Percentiles rank a stretch among this genome's conserved stretches.
phyloP scores from a whole-genome alignment of 2,888 invertebrate species.

The Mesorhabditis belari region DNA sequence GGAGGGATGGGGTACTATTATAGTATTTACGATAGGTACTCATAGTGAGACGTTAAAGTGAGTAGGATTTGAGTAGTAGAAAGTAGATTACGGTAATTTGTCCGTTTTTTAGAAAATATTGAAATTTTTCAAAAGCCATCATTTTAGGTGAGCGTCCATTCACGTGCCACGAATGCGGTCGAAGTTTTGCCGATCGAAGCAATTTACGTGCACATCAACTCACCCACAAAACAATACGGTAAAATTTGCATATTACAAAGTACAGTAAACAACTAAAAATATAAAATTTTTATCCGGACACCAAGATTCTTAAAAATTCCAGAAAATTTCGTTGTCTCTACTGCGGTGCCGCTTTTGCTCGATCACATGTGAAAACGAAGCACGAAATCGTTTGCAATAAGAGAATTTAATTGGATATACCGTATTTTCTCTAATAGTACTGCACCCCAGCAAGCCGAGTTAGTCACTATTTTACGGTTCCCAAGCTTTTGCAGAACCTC shows the following conservation, averaged over 20 bases:
- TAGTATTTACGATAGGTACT: too few species aligned
- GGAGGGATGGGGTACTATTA: too few species aligned
- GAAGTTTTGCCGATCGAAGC: slow-evolving; percentile 33
- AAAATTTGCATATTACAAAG: too few species aligned
- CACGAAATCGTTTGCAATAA: slow-evolving; percentile 16
- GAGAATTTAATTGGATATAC: not conserved
- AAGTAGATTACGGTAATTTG: too few species aligned
- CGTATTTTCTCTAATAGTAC: too few species aligned
- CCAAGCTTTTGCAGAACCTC: too few species aligned
- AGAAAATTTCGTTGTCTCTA: slow-evolving; percentile 10
- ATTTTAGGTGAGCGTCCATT: slow-evolving; percentile 34
- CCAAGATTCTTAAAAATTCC: not conserved
- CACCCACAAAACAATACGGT: slow-evolving; percentile 13
- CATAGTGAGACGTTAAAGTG: too few species aligned
- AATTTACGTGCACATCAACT: slow-evolving; percentile 33
- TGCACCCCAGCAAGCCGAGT: too few species aligned
- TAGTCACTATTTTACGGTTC: too few species aligned
- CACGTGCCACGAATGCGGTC: slow-evolving; percentile 22
- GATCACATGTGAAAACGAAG: slow-evolving; percentile 18
- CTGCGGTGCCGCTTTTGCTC: slow-evolving; percentile 22
- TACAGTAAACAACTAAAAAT: slow-evolving; percentile 19
- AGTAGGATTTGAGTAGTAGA: too few species aligned
- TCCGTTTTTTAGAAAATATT: too few species aligned
- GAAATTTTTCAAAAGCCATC: too few species aligned
- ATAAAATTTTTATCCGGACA: not conserved